phyloP scores from a whole-genome alignment of 2,797 vertebrate genomes.

The Gymnothorax reevesii region DNA sequence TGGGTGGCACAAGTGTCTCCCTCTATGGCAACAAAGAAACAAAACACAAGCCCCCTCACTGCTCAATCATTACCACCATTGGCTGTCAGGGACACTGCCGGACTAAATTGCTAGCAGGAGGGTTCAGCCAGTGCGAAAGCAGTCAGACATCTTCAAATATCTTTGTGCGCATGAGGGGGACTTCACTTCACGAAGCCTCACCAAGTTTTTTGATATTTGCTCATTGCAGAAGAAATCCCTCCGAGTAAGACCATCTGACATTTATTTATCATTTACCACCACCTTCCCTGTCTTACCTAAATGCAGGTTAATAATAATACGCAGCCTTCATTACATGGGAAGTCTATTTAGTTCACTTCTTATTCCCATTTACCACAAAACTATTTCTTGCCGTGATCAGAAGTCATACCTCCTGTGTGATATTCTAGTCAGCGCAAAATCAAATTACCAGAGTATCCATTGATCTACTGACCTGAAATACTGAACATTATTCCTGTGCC shows the following conservation, averaged over 20 bases:
- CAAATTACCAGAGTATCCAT: neutral
- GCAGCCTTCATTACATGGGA: neutral
- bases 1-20: slow-evolving; percentile 2
- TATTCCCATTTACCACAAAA: neutral
- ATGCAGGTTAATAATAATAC: neutral
- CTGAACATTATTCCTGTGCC: too few species aligned
- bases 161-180: neutral
- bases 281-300: neutral
- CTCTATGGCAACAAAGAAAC: neutral
- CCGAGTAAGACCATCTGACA: neutral
- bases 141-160: neutral
- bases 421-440: neutral
- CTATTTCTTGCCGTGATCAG: neutral
- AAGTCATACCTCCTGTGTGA: neutral
- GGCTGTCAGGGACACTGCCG: neutral
- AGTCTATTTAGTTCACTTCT: neutral
- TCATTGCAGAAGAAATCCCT: neutral
- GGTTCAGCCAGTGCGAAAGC: neutral
- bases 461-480: neutral
- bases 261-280: neutral
- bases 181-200: neutral
- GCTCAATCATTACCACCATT: neutral
- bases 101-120: neutral
- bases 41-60: neutral
- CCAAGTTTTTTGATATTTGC: neutral